Conservation (phyloP, 2,797 vertebrate genomes). For the Toxotes lorentzi region DNA sequence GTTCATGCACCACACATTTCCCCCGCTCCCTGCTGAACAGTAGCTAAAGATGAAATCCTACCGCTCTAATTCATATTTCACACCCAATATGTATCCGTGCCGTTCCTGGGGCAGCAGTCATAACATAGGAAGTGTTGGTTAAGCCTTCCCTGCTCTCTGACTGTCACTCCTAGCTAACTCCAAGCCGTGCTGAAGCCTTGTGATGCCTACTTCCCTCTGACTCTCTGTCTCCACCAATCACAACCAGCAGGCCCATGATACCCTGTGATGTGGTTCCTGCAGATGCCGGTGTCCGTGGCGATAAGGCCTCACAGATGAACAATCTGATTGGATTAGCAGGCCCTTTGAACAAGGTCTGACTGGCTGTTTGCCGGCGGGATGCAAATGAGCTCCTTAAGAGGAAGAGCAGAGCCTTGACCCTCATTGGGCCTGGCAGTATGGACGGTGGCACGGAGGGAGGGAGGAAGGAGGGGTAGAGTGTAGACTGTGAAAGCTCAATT, state of each 20-base stretch:
- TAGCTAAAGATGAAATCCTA: conserved; percentile 75
- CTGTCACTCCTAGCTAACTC: conserved; percentile 75
- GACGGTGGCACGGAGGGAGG: conserved; percentile 63
- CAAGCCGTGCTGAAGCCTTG: conserved; percentile 68
- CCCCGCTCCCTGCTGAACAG: conserved; percentile 39
- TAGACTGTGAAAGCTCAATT: conserved; percentile 67
- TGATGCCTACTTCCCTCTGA: conserved; percentile 78
- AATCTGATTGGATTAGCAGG: conserved; percentile 82
- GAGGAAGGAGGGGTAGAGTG: conserved; percentile 56
- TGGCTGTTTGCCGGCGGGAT: conserved; percentile 83
- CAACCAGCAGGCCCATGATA: conserved; percentile 71
- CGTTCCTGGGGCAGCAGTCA: conserved; percentile 68
- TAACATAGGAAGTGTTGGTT: conserved; percentile 72
- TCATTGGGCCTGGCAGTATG: conserved; percentile 80
- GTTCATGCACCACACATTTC: conserved; percentile 8
- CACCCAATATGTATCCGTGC: conserved; percentile 74
- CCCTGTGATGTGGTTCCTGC: conserved; percentile 80
- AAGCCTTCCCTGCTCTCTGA: conserved; percentile 67
- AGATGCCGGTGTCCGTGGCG: conserved; percentile 77
- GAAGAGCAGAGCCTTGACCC: conserved; percentile 75
- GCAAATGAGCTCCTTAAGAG: conserved; percentile 83
- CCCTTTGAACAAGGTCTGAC: conserved; percentile 80
- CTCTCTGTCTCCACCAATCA: conserved; percentile 81
- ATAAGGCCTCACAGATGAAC: conserved; percentile 79
- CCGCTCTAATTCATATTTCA: conserved; percentile 77